Evolutionary conservation across 1,140 invertebrate species (phyloP).

Genomic region (Agrypnia vestita): DNA sequence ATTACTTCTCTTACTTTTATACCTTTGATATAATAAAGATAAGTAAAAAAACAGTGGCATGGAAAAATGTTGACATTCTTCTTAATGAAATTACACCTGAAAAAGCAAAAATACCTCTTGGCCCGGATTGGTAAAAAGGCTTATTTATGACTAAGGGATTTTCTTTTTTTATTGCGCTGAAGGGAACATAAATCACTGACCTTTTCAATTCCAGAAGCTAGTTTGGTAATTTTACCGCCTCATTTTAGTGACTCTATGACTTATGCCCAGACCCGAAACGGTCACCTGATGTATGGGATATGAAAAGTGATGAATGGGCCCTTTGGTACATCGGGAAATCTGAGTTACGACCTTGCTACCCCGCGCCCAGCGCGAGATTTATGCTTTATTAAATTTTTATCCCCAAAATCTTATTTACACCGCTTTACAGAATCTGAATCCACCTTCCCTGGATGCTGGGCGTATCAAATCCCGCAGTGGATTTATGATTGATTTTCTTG

Average conservation of each 20-base stretch:
- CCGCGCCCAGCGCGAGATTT: neutral
- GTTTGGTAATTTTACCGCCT: conserved; percentile 41
- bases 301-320: conserved; percentile 16
- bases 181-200: conserved; percentile 41
- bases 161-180: conserved; percentile 39
- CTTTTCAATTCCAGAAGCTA: conserved; percentile 44
- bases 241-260: conserved; percentile 42
- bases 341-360: neutral
- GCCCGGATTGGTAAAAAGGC: conserved; percentile 21
- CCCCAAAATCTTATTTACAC: neutral
- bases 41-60: no score
- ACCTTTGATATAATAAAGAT: no score
- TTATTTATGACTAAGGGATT: conserved; percentile 31
- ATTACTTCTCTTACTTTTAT: no score
- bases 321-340: conserved; percentile 15
- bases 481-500: no score
- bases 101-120: neutral
- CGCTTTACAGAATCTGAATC: neutral
- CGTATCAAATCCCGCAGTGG: no score
- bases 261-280: conserved; percentile 18
- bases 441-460: no score
- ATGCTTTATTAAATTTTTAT: neutral
- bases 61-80: no score
- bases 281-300: conserved; percentile 27
- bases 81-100: neutral